Base-by-base conservation (phyloP, 1,140 invertebrate genomes). In the Cydia splendana region DNA sequence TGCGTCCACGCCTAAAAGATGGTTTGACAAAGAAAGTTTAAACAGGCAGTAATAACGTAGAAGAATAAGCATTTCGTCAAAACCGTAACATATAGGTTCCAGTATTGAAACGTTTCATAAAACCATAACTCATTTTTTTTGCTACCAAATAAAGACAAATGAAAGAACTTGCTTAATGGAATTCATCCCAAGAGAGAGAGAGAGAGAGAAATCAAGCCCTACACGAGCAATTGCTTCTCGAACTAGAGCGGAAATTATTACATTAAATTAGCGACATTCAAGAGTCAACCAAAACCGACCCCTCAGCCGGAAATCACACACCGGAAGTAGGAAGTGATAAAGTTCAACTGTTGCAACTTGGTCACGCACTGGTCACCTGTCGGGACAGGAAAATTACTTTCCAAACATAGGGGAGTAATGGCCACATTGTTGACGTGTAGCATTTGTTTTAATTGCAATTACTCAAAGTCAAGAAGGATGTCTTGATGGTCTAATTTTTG, bases 261-360 rank as follows among this genome's bases (percentile, higher is more conserved):
- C 74, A 45, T 75, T 53, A 20, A 75, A 75, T 75, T 53, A 24
- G 45, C 51, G 74, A 51, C 30, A 28, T 45, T 53, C 30, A 75
- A 30, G 24, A 28, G 28, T 69, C 30, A 69, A 69, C 28, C 15
- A 20, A 71, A 20, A 10, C 3, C 65, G 2, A 75, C 82, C 81
- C 81, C 79, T 12, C 71, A 76, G 78, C 83, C 84, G 84, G 87
- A 91, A 91, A 89, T 87, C 87, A 82, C 76, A 75, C 75, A 78
- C 87, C 86, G 91, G 89, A 91, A 91, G 82, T 88, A 77, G 90
- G 85, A 91, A 90, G 88, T 90, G 89, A 92, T 92, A 92, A 86
- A 90, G 87, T 90, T 89, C 89, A 88, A 90, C 88, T 89, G 89
- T 77, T 84, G 76, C 76, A 77, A 65, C 30, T 79, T 78, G 81